phyloP scores from a whole-genome alignment of 1,140 invertebrate species.

The Phthorimaea operculella region DNA sequence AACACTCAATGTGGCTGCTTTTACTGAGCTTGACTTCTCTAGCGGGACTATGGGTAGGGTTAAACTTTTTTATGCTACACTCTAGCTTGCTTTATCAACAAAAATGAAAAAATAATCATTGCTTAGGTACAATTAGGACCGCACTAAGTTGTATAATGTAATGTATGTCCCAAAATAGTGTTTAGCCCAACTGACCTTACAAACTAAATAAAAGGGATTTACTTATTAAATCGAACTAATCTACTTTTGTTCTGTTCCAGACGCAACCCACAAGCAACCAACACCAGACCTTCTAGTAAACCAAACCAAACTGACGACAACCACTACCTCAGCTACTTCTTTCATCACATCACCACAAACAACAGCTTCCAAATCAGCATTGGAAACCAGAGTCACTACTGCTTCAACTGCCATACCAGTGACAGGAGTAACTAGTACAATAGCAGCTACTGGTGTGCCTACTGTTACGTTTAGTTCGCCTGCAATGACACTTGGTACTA shows the following conservation, averaged over 20 bases:
- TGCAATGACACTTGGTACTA: neutral
- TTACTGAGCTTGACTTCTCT: slow-evolving; percentile 72
- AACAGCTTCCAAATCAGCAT: no score
- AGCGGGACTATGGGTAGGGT: neutral
- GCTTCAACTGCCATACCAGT: neutral
- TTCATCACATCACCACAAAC: no score
- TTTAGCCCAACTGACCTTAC: no score
- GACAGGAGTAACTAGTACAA: neutral
- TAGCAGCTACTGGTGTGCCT: neutral
- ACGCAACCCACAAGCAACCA: slow-evolving; percentile 29
- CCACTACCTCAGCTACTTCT: neutral
- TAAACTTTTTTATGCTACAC: no score
- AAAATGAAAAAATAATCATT: no score
- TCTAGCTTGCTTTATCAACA: no score
- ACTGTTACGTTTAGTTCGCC: no score
- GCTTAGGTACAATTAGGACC: no score
- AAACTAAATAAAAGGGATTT: no score
- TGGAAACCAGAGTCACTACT: neutral
- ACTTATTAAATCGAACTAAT: no score
- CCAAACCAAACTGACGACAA: slow-evolving; percentile 15
- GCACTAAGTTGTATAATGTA: no score
- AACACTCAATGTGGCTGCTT: slow-evolving; percentile 85
- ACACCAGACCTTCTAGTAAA: slow-evolving; percentile 51
- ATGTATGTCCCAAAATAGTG: no score
- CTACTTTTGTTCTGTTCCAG: slow-evolving; percentile 10